Base-by-base conservation (phyloP, 2,113 vertebrate genomes). In the Psophia crepitans region DNA sequence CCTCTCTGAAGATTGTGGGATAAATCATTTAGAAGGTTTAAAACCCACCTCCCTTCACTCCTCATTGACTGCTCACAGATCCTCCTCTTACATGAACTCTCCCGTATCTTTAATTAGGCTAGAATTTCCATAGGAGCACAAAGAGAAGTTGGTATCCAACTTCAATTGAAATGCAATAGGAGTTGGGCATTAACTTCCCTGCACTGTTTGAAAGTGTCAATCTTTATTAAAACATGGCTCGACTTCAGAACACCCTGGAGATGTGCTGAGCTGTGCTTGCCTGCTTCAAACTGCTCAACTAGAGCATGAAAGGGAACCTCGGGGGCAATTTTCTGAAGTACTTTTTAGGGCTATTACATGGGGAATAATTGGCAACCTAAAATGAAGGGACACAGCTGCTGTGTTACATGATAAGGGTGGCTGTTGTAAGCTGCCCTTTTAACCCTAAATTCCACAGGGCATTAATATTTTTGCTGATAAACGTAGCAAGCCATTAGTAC, bases 211-310 rank as follows among this genome's bases (percentile, higher is more conserved):
- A 37, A 95, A 93, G 87, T 21, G 61, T 83, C 87, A 87, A 35
- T 93, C 89, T 93, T 89, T 79, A 94, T 96, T 95, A 93, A 91
- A 95, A 89, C 5, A 15, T 53, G 87, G 80, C 80, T 68, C 1
- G 0, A 63, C 77, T 83, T 92, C 95, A 96, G 93, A 95, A 95
- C 85, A 85, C 82, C 74, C 85, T 46, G 54, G 66, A 94, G 90
- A 86, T 93, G 43, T 93, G 84, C 90, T 90, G 82, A 84, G 66
- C 82, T 93, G 49, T 57, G 74, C 74, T 89, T 74, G 51, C 68
- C 79, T 93, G 63, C 88, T 93, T 77, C 92, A 78, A 86, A 86
- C 60, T 87, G 51, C 60, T 90, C 83, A 74, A 58, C 88, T 70
- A 39, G 6, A 94, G 85, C 80, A 94, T 43, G 68, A 92, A 96